These are phyloP conservation scores for Coleophora deauratella DNA, from an alignment of 2,888 invertebrate genomes.

Conservation along the genomic window DNA sequence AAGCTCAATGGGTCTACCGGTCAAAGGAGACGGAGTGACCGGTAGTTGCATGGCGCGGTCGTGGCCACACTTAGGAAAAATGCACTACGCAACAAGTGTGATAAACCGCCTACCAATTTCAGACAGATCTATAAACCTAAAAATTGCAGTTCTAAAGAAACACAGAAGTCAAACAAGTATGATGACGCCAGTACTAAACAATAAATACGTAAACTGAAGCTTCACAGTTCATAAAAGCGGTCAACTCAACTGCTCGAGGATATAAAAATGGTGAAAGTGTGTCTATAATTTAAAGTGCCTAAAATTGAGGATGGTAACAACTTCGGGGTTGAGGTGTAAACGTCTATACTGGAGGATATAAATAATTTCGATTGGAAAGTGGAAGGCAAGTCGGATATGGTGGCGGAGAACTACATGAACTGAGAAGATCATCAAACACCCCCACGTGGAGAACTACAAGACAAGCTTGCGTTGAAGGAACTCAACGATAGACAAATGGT, in stretches of 20 bases:
- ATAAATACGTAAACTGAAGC: no score
- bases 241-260: slow-evolving; percentile 4
- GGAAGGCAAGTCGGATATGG: not conserved
- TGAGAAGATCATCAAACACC: not conserved
- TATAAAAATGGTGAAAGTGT: slow-evolving; percentile 2
- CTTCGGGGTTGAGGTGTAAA: not conserved
- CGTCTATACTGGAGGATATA: not conserved
- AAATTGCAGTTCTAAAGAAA: no score
- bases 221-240: not conserved
- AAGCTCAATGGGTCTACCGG: no score
- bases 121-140: no score
- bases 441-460: not conserved
- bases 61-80: no score
- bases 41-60: no score
- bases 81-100: no score
- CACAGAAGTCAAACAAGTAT: slow-evolving; percentile 2
- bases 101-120: no score
- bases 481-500: no score
- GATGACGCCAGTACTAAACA: no score
- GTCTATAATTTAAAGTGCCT: not conserved
- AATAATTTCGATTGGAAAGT: not conserved
- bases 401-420: not conserved
- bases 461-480: not conserved
- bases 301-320: not conserved
- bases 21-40: no score